phyloP scores from a whole-genome alignment of 2,797 vertebrate genomes.

The Helicolenus hilgendorfi region DNA sequence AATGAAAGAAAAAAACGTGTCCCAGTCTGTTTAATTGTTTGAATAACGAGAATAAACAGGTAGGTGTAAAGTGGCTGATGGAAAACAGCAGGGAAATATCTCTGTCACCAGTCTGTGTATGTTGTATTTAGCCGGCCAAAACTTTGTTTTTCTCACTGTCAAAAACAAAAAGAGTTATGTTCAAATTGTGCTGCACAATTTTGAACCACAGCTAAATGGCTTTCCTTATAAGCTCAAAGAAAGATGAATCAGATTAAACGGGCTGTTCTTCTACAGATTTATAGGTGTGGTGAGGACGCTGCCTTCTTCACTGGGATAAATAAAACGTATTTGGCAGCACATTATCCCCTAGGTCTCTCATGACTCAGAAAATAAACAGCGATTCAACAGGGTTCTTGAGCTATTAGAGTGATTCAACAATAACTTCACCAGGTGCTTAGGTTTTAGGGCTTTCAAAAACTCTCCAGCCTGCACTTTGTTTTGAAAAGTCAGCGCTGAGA shows the following conservation, averaged over 20 bases:
- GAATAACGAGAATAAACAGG: slow-evolving; percentile 17
- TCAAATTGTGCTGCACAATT: not conserved
- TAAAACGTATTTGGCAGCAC: not conserved
- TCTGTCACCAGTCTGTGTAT: not conserved
- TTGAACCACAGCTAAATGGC: not conserved
- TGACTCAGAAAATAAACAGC: not conserved
- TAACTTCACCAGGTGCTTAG: not conserved
- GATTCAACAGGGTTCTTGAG: not conserved
- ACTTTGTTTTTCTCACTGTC: not conserved
- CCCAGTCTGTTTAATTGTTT: slow-evolving; percentile 15
- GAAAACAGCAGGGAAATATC: slow-evolving; percentile 1
- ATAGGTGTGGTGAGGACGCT: not conserved
- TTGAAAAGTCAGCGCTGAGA: not conserved
- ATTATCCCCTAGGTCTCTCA: not conserved
- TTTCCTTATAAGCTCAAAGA: slow-evolving; percentile 26
- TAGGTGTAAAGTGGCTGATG: slow-evolving; percentile 6
- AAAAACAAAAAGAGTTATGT: not conserved
- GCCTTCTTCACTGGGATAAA: not conserved
- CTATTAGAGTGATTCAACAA: not conserved
- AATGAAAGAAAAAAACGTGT: not conserved
- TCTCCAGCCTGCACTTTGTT: not conserved
- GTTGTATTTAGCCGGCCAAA: not conserved
- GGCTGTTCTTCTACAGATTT: not conserved
- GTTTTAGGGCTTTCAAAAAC: slow-evolving; percentile 21
- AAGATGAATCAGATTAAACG: not conserved